Conservation (phyloP, 2,888 invertebrate species). For the Morinoia aosen region DNA sequence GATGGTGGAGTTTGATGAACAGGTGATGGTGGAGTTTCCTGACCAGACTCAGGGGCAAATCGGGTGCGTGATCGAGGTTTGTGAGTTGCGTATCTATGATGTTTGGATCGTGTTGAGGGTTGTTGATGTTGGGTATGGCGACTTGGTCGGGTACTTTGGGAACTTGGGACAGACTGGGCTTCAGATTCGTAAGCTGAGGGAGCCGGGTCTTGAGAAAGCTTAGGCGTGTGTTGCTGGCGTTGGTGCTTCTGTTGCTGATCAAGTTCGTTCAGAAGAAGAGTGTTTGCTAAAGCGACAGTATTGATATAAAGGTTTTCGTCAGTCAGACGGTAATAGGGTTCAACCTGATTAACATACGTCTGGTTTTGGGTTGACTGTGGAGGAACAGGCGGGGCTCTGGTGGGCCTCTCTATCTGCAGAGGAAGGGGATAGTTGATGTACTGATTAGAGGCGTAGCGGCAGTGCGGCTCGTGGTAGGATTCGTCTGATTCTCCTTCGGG, state of each 20-base stretch:
- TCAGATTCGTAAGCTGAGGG: constrained; percentile 8
- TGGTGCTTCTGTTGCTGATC: constrained; percentile 54
- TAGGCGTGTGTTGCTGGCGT: neutral
- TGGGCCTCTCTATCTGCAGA: constrained; percentile 25
- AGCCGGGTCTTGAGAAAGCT: neutral
- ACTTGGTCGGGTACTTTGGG: neutral
- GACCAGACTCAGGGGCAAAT: constrained; percentile 33
- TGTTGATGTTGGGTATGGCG: neutral
- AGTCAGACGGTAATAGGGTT: constrained; percentile 44
- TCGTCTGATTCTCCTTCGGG: constrained; percentile 41
- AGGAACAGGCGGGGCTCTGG: constrained; percentile 43
- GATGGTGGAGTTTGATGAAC: constrained; percentile 39
- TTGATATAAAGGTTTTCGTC: constrained; percentile 48
- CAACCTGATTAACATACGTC: constrained; percentile 46
- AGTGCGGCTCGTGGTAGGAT: constrained; percentile 48
- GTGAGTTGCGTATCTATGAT: constrained; percentile 37
- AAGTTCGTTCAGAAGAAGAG: constrained; percentile 49
- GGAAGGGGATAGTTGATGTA: constrained; percentile 54
- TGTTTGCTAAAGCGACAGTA: constrained; percentile 50
- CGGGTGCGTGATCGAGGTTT: constrained; percentile 32
- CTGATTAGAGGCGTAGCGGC: constrained; percentile 48
- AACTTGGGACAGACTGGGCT: neutral
- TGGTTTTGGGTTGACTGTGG: constrained; percentile 47
- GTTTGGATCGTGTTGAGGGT: neutral
- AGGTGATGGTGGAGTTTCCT: constrained; percentile 48